A percentile compares a stretch with the other conserved stretches of the same genome.
phyloP scores from a whole-genome alignment of 2,113 vertebrate genomes.

The Ciconia maguari region DNA sequence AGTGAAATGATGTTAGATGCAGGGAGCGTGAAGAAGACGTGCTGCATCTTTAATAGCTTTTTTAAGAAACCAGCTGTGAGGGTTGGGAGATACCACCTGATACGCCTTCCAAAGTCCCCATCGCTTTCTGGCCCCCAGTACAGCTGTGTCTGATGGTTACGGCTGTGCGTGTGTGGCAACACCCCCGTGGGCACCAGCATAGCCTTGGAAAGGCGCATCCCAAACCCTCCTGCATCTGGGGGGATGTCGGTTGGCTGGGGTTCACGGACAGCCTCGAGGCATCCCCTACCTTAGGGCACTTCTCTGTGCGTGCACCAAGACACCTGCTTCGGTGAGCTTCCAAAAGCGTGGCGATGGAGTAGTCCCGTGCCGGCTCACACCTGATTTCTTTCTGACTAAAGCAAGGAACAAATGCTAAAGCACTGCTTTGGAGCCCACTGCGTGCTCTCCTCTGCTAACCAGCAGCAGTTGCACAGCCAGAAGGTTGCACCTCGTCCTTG shows the following conservation, averaged over 20 bases:
- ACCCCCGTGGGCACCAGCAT: not conserved
- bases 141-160: not conserved
- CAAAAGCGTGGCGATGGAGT: fast-evolving
- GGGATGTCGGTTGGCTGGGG: fast-evolving
- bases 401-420: not conserved
- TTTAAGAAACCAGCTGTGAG: not conserved
- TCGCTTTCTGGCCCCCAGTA: fast-evolving
- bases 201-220: not conserved
- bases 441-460: not conserved
- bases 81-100: not conserved
- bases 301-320: not conserved
- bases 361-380: not conserved
- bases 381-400: not conserved
- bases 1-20: not conserved
- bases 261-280: not conserved
- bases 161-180: fast-evolving
- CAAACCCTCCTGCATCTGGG: not conserved
- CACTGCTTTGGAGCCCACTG: not conserved
- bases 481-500: not conserved
- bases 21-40: not conserved
- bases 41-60: not conserved
- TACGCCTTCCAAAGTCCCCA: fast-evolving
- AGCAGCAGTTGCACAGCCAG: not conserved
- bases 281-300: not conserved
- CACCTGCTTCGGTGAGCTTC: not conserved